Percentiles rank a stretch among this genome's conserved stretches.
These are phyloP conservation scores for Turritopsis dohrnii DNA, from an alignment of 30 jellyfish, hydroid and myxozoan genomes.

Conservation along the genomic window DNA sequence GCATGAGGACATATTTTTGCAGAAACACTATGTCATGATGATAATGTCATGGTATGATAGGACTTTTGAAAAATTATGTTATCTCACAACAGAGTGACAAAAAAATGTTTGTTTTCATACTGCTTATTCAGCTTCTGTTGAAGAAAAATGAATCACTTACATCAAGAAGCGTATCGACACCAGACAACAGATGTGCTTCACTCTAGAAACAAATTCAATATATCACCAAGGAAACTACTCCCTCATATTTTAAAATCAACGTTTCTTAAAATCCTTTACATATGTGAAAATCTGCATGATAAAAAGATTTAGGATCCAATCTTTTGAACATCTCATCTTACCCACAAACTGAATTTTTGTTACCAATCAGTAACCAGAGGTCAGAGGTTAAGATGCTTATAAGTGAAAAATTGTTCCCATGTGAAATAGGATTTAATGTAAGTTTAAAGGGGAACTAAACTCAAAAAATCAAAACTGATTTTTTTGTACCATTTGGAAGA, in stretches of 20 bases:
- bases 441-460: no score
- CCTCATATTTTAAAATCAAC: background rate
- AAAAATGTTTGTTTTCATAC: no score
- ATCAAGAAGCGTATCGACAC: slow-evolving; percentile 61
- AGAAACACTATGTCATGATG: background rate
- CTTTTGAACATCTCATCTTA: background rate
- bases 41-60: no score
- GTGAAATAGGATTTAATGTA: background rate
- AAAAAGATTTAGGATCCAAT: background rate
- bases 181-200: slow-evolving; percentile 69
- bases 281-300: background rate
- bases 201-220: slow-evolving; percentile 31
- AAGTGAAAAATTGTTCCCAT: background rate
- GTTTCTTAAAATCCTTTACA: background rate
- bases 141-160: slow-evolving; percentile 32
- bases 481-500: no score
- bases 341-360: background rate
- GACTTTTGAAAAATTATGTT: no score
- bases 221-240: background rate
- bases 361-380: background rate
- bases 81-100: no score
- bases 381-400: background rate
- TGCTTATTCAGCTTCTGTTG: no score
- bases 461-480: no score
- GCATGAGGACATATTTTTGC: background rate